Conservation (phyloP, 1,140 invertebrate species). For the Bradysia coprophila region DNA sequence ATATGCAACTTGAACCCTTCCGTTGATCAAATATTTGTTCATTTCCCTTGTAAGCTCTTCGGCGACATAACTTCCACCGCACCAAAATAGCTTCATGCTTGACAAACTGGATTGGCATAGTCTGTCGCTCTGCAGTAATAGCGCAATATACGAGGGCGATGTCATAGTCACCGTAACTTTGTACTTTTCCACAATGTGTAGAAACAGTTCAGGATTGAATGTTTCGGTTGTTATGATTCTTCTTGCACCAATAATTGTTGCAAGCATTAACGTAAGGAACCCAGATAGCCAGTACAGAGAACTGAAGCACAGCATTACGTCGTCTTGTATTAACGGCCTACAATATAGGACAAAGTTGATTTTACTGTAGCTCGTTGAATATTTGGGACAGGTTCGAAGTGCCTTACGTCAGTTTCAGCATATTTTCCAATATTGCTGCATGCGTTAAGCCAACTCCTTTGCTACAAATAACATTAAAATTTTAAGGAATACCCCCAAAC, state of each 20-base stretch:
- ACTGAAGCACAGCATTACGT: background rate
- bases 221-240: slow-evolving; percentile 1
- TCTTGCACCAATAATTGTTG: background rate
- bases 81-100: slow-evolving; percentile 17
- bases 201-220: background rate
- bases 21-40: slow-evolving; percentile 6
- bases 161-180: slow-evolving; percentile 1
- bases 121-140: slow-evolving; percentile 10
- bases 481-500: background rate
- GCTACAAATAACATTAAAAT: background rate
- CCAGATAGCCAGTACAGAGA: background rate
- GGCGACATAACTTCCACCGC: slow-evolving; percentile 10
- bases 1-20: background rate
- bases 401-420: background rate
- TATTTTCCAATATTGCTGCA: background rate
- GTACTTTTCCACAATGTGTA: background rate
- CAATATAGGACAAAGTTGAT: background rate
- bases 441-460: slow-evolving; percentile 2
- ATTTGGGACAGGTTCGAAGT: too few species aligned
- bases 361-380: background rate
- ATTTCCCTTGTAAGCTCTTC: slow-evolving; percentile 14
- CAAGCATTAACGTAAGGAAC: background rate
- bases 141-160: background rate
- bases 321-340: background rate
- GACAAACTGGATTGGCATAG: slow-evolving; percentile 14